A percentile compares a stretch with the other conserved stretches of the same genome.
Conservation (phyloP, 2,797 vertebrate genomes). For the Cichlasoma orientale region DNA sequence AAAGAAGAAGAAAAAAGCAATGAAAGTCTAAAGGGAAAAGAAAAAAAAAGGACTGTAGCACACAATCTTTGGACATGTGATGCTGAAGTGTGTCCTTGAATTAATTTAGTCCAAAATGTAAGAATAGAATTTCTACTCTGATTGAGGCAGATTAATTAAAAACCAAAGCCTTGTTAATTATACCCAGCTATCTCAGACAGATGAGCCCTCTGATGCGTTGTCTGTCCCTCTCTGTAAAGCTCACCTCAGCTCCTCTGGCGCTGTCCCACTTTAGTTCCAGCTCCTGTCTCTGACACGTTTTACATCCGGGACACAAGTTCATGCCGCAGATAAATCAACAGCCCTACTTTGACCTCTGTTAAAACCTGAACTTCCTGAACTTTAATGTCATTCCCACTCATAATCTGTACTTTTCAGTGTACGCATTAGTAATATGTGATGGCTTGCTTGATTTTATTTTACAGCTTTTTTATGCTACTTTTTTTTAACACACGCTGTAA, state of each 20-base stretch:
- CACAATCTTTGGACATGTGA: constrained; percentile 9
- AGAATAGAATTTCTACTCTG: constrained; percentile 57
- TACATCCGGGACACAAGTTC: constrained; percentile 18
- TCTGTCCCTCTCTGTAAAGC: constrained; percentile 42
- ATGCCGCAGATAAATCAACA: constrained; percentile 11
- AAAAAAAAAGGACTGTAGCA: not conserved
- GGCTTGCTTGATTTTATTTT: not conserved
- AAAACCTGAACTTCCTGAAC: not conserved
- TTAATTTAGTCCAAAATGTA: constrained; percentile 54
- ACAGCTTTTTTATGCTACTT: not conserved
- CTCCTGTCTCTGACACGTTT: constrained; percentile 16
- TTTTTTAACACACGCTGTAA: not conserved
- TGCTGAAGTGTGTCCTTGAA: constrained; percentile 55
- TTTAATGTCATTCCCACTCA: not conserved
- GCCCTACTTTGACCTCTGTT: not conserved
- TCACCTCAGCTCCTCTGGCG: constrained; percentile 47
- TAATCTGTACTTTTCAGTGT: not conserved
- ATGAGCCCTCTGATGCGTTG: constrained; percentile 59
- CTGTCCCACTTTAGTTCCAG: constrained; percentile 38
- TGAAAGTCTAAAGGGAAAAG: constrained; percentile 1
- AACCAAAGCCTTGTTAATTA: constrained; percentile 71
- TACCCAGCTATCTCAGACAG: constrained; percentile 57
- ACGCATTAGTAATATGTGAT: not conserved
- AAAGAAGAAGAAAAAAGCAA: not conserved
- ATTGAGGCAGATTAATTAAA: constrained; percentile 71